phyloP scores from a whole-genome alignment of 2,888 invertebrate species.

The Aspidiotus rigidus region DNA sequence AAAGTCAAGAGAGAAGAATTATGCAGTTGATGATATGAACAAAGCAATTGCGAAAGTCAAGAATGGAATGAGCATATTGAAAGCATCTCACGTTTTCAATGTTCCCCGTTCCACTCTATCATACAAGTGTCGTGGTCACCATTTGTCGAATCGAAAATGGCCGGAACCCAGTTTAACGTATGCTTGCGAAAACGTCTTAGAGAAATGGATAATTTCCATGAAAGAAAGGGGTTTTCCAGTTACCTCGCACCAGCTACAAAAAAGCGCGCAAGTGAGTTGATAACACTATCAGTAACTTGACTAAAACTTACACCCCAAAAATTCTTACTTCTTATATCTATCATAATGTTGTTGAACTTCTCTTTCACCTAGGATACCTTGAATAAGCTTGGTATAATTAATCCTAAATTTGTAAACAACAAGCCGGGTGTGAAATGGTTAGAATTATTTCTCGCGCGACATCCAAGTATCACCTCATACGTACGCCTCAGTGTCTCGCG shows the following conservation, averaged over 20 bases:
- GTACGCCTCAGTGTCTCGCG: not conserved
- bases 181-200: not conserved
- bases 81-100: not conserved
- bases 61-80: not conserved
- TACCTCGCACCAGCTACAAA: not conserved
- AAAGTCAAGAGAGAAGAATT: not conserved
- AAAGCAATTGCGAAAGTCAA: not conserved
- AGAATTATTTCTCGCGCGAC: constrained; percentile 9
- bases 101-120: not conserved
- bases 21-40: not conserved
- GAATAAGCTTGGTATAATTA: not conserved
- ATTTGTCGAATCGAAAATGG: not conserved
- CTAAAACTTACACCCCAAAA: too few species aligned
- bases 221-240: not conserved
- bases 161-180: not conserved
- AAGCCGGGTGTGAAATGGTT: constrained; percentile 19
- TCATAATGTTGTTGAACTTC: not conserved
- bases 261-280: not conserved
- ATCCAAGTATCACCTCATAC: constrained; percentile 5
- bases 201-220: not conserved
- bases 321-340: too few species aligned
- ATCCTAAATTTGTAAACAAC: not conserved
- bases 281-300: not conserved
- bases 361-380: not conserved
- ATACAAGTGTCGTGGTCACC: not conserved